These are phyloP conservation scores for Diaprepes abbreviatus DNA, from an alignment of 2,888 invertebrate genomes.

Conservation along the genomic window DNA sequence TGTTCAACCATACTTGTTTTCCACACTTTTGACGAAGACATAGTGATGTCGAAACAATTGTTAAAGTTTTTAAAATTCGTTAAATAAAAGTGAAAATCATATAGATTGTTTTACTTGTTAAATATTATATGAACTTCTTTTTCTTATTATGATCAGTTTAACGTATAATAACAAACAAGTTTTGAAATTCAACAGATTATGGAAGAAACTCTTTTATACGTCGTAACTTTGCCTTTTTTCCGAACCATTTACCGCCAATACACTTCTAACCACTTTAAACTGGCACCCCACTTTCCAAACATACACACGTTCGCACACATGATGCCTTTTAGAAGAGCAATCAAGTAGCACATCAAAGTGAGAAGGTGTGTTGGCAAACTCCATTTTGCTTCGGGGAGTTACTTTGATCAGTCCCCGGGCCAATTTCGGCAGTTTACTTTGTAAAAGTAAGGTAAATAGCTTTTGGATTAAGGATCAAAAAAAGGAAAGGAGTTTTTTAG, in stretches of 20 bases:
- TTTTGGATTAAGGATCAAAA: constrained; percentile 17
- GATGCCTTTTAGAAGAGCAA: constrained; percentile 52
- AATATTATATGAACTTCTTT: too few relatives aligned
- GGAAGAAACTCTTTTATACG: background rate
- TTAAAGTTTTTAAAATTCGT: too few relatives aligned
- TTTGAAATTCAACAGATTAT: too few relatives aligned
- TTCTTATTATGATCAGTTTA: too few relatives aligned
- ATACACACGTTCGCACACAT: constrained; percentile 26
- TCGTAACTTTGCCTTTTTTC: constrained; percentile 29
- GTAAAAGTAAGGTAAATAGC: constrained; percentile 37
- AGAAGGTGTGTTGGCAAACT: constrained; percentile 63
- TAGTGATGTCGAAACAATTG: too few relatives aligned
- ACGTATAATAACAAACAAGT: too few relatives aligned
- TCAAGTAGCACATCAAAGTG: constrained; percentile 61
- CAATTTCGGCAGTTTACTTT: constrained; percentile 44
- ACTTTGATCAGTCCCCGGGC: constrained; percentile 50
- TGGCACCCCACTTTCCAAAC: constrained; percentile 5
- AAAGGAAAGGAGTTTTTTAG: background rate
- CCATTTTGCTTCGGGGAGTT: constrained; percentile 57
- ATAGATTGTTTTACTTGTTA: too few relatives aligned
- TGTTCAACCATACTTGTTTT: too few relatives aligned
- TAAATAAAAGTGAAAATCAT: too few relatives aligned
- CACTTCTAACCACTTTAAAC: constrained; percentile 37
- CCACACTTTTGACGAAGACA: too few relatives aligned
- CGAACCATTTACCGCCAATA: constrained; percentile 40